A percentile compares a stretch with the other conserved stretches of the same genome.
Evolutionary conservation across 2,888 invertebrate genomes (phyloP).

Genomic region (Nymphalis polychloros): DNA sequence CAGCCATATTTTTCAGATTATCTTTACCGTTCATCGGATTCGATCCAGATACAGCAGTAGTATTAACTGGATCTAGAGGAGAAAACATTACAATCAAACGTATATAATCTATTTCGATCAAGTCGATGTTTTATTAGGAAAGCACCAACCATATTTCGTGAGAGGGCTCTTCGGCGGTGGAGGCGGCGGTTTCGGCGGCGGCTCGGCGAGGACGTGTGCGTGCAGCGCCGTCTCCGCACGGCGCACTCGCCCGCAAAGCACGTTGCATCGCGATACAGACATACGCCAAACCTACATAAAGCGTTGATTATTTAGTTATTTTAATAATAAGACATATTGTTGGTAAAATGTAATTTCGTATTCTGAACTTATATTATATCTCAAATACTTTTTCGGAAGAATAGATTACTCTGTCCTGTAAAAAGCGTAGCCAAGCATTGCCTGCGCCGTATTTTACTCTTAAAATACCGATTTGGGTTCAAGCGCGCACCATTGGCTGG

Average conservation of each 20-base stretch:
- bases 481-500: no score
- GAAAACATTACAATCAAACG: not conserved
- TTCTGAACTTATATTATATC: no score
- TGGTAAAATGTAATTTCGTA: no score
- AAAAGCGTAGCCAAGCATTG: no score
- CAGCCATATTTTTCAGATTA: constrained; percentile 21
- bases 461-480: no score
- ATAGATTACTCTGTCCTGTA: no score
- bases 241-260: constrained; percentile 55
- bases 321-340: no score
- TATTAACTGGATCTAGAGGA: not conserved
- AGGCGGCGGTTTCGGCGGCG: constrained; percentile 66
- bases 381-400: no score
- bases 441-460: no score
- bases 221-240: constrained; percentile 69
- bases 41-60: not conserved
- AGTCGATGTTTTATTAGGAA: not conserved
- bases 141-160: constrained; percentile 53
- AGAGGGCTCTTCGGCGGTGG: constrained; percentile 62
- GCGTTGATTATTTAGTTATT: no score
- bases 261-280: constrained; percentile 57
- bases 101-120: no score
- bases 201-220: constrained; percentile 70
- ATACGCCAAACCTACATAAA: constrained; percentile 69
- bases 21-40: constrained; percentile 18